Base-by-base conservation (phyloP, 2,888 invertebrate species). In the Cremastobaeus sp. region DNA sequence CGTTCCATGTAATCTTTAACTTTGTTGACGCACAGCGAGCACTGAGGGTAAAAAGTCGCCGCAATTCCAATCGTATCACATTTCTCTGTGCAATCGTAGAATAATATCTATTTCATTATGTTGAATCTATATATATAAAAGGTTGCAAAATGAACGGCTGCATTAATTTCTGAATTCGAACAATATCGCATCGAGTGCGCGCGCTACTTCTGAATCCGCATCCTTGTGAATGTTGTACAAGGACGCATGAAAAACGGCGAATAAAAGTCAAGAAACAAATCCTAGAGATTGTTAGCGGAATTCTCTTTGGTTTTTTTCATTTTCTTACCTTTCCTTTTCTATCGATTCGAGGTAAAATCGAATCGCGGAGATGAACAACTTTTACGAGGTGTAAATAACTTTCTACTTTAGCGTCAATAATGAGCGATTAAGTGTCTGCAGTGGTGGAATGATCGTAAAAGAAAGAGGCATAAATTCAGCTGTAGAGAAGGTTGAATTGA, bases 171-270 rank as follows among this genome's bases (percentile, higher is more conserved):
- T 4, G 45, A 45, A 54, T 37, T 20, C 55, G 17, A 39, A 54
- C 37, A 39, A 65, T 55, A 18, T 45, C 54, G 20, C 25, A 14
- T 45, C 15, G 28, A 62, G 52, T 43, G 54, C 18, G 32, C 52
- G 18, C n/a, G n/a, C n/a, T n/a, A n/a, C n/a, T n/a, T n/a, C n/a
- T n/a, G n/a, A n/a, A n/a, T n/a, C n/a, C n/a, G 54, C 48, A 48
- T 66, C 66, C 66, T 66, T 57, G 66, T 18, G 43, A 50, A 57
- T 66, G 59, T 69, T 69, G 68, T 54, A 69, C 68, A 69, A 69
- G 68, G 68, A 59, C 68, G 52, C 21, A 5, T 32, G 45, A 12
- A 55, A 47, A 55, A 50, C n/a, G n/a, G 41, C 11, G 59, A 59
- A 35, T 34, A 17, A 8, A 30, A 47, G 28, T 32, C 30, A 47